phyloP scores from a whole-genome alignment of 2,888 invertebrate genomes.

The Caenorhabditis angaria region DNA sequence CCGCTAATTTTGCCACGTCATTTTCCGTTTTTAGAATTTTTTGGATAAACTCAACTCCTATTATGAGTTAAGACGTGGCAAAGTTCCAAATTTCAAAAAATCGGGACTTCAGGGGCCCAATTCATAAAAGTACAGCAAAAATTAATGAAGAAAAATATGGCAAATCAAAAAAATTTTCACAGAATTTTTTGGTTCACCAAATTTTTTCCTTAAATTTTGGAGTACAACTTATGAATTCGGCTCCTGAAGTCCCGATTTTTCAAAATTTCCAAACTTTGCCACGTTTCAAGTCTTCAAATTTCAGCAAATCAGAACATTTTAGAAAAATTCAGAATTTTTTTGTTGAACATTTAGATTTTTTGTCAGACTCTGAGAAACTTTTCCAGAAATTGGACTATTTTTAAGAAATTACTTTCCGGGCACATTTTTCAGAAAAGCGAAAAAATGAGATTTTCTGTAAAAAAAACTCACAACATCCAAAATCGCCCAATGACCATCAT shows the following conservation, averaged over 20 bases:
- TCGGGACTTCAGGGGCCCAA: too few species aligned
- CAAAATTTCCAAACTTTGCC: too few species aligned
- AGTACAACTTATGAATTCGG: too few species aligned
- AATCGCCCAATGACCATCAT: conserved; percentile 45
- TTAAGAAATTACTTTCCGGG: neutral
- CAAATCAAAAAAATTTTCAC: neutral
- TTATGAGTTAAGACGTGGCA: too few species aligned
- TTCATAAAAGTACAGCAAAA: too few species aligned
- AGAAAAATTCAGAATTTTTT: neutral
- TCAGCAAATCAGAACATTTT: neutral
- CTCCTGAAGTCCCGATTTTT: too few species aligned
- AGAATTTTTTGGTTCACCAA: neutral
- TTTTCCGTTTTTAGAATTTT: neutral
- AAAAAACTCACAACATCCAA: conserved; percentile 34
- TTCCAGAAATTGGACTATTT: neutral
- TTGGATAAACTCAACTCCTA: too few species aligned
- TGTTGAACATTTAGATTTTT: neutral
- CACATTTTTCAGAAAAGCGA: neutral
- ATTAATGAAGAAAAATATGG: neutral
- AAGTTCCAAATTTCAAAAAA: too few species aligned
- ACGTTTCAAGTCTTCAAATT: too few species aligned
- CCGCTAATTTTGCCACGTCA: too few species aligned
- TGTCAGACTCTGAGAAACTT: neutral
- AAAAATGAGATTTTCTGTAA: too few species aligned
- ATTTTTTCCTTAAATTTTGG: neutral